Conservation (phyloP, 2,888 invertebrate species). For the Polylopha cassiicola region DNA sequence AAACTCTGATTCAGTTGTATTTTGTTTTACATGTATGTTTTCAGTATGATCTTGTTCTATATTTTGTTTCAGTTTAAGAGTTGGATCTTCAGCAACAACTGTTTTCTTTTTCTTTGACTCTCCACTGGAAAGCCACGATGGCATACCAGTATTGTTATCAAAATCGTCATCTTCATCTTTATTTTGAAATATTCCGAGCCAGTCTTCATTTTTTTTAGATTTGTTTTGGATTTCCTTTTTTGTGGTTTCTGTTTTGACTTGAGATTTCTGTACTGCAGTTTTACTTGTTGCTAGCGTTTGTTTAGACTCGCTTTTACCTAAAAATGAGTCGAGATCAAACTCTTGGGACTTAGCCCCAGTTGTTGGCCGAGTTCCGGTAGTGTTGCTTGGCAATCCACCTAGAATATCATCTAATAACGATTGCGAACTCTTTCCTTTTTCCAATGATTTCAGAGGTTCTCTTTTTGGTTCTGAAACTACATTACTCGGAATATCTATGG, state of each 20-base stretch:
- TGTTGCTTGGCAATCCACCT: slow-evolving; percentile 60
- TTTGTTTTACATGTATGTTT: slow-evolving; percentile 25
- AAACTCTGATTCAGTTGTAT: slow-evolving; percentile 22
- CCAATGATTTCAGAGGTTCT: slow-evolving; percentile 40
- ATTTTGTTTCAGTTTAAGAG: slow-evolving; percentile 20
- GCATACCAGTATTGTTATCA: slow-evolving; percentile 50
- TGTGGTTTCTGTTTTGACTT: slow-evolving; percentile 31
- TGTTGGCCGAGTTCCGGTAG: slow-evolving; percentile 34
- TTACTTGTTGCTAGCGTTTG: slow-evolving; percentile 34
- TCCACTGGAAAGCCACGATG: slow-evolving; percentile 58
- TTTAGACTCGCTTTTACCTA: slow-evolving; percentile 50
- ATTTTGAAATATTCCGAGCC: slow-evolving; percentile 67
- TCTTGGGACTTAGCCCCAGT: slow-evolving; percentile 52
- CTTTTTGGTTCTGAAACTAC: slow-evolving; percentile 39
- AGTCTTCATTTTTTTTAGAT: slow-evolving; percentile 56
- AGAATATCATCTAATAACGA: slow-evolving; percentile 75
- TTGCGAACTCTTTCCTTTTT: slow-evolving; percentile 63
- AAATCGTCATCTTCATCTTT: slow-evolving; percentile 45
- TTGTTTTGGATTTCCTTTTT: slow-evolving; percentile 41
- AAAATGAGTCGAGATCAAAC: slow-evolving; percentile 54
- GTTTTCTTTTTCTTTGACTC: slow-evolving; percentile 49
- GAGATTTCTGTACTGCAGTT: slow-evolving; percentile 33
- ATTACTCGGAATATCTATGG: slow-evolving; percentile 52
- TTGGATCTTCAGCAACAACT: slow-evolving; percentile 31
- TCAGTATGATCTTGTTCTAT: slow-evolving; percentile 15